Conservation (phyloP, 2,797 vertebrate species). For the Microchirus variegatus region DNA sequence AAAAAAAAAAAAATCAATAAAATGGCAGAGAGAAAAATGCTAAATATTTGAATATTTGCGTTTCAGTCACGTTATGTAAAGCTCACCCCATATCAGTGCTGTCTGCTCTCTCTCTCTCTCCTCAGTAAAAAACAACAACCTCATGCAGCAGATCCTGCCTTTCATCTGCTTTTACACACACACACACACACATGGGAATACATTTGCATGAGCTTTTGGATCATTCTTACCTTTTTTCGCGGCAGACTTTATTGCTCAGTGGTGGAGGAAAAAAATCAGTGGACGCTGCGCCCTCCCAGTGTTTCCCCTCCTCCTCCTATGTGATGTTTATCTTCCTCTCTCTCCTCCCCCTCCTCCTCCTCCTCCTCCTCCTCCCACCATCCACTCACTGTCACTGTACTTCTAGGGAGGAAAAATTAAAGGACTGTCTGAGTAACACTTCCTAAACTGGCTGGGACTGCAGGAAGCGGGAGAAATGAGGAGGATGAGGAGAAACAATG, state of each 20-base stretch:
- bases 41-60: background rate
- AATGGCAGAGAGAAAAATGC: background rate
- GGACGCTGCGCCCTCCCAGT: slow-evolving; percentile 68
- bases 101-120: slow-evolving; percentile 31
- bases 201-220: slow-evolving; percentile 32
- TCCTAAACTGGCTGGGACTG: slow-evolving; percentile 73
- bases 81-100: slow-evolving; percentile 81
- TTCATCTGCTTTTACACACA: slow-evolving; percentile 34
- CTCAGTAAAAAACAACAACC: slow-evolving; percentile 21
- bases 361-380: slow-evolving; percentile 46
- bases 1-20: background rate
- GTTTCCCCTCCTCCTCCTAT: slow-evolving; percentile 49
- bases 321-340: slow-evolving; percentile 65
- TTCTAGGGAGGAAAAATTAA: slow-evolving; percentile 20
- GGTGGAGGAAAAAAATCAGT: slow-evolving; percentile 31
- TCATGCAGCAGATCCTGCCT: slow-evolving; percentile 8
- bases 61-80: slow-evolving; percentile 64
- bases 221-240: slow-evolving; percentile 73
- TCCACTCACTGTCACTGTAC: slow-evolving; percentile 38
- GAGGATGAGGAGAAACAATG: slow-evolving; percentile 24
- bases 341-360: slow-evolving; percentile 4
- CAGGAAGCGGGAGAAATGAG: slow-evolving; percentile 24
- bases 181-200: slow-evolving; percentile 19
- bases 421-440: slow-evolving; percentile 49
- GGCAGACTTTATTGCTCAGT: slow-evolving; percentile 34